Percentiles rank a stretch among this genome's conserved stretches.
phyloP scores from a whole-genome alignment of 1,140 invertebrate species.

The Brachystomella parvula region DNA sequence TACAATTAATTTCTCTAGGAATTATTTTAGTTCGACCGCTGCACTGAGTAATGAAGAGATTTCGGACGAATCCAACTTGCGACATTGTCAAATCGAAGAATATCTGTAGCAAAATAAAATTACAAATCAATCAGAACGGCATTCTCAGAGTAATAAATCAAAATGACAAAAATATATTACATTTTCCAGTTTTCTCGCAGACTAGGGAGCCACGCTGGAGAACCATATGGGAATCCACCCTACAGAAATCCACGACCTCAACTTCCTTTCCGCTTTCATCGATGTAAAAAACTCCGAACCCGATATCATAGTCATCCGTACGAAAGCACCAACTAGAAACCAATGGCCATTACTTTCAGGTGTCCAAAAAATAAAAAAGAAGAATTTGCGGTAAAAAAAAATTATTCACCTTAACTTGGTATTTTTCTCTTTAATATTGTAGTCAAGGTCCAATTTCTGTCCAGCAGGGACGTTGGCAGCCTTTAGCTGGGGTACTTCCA shows the following conservation, averaged over 20 bases:
- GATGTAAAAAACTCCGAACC: not conserved
- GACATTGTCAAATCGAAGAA: slow-evolving; percentile 12
- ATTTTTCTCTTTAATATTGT: not conserved
- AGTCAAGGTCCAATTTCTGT: not conserved
- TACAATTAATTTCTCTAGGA: not conserved
- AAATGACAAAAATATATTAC: slow-evolving; percentile 6
- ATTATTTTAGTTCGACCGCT: too few relatives aligned
- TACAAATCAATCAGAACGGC: not conserved
- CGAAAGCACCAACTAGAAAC: slow-evolving; percentile 15
- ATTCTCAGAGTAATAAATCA: not conserved
- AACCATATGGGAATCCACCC: slow-evolving; percentile 13
- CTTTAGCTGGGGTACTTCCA: not conserved
- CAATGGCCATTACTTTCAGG: not conserved
- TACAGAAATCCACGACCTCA: not conserved
- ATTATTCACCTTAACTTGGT: not conserved
- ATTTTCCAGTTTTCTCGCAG: slow-evolving; percentile 15
- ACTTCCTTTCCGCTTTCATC: not conserved
- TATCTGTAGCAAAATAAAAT: slow-evolving; percentile 4
- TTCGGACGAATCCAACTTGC: slow-evolving; percentile 9
- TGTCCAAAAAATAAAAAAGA: not conserved
- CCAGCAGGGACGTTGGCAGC: not conserved
- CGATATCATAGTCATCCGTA: slow-evolving; percentile 21
- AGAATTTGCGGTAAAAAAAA: not conserved
- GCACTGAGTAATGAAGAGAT: not conserved
- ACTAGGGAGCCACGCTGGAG: slow-evolving; percentile 1